Conservation (phyloP, 1,140 invertebrate genomes). For the Scaptomyza hsui region DNA sequence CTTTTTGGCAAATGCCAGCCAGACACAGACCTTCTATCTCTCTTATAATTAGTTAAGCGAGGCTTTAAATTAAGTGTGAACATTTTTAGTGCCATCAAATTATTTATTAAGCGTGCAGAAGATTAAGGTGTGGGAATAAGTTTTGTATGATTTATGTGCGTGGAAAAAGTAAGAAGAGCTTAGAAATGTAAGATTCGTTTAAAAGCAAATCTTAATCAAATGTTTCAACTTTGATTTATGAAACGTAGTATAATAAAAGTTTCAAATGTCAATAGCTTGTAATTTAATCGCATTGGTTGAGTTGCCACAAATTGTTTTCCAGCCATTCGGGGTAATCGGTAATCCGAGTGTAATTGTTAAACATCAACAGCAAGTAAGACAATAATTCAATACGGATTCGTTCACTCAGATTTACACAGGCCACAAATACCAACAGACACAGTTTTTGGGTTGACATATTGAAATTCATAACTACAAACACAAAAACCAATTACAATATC, state of each 20-base stretch:
- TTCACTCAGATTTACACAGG: conserved; percentile 12
- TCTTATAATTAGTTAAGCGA: conserved; percentile 71
- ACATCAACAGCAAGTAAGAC: conserved; percentile 27
- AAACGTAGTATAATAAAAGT: not conserved
- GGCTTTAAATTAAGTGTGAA: conserved; percentile 57
- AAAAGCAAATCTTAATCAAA: no score
- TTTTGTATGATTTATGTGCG: not conserved
- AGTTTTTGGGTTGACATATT: conserved; percentile 59
- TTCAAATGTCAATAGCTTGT: conserved; percentile 4
- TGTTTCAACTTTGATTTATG: no score
- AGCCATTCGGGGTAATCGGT: not conserved
- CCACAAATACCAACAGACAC: not conserved
- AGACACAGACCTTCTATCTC: not conserved
- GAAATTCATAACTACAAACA: conserved; percentile 77
- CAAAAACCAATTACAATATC: conserved; percentile 79
- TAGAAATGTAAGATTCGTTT: no score
- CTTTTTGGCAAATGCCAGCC: conserved; percentile 4
- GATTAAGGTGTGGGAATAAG: no score
- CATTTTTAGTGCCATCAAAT: conserved; percentile 60
- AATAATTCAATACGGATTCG: conserved; percentile 30
- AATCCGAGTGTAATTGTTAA: conserved; percentile 10
- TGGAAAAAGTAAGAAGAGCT: not conserved
- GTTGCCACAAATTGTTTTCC: conserved; percentile 10
- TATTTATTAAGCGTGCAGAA: conserved; percentile 54
- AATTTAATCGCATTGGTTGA: not conserved